Evolutionary conservation across 1,140 invertebrate genomes (phyloP), one percentile per base, ranked within the genome.

Genomic region (Hycleus phaleratus): DNA sequence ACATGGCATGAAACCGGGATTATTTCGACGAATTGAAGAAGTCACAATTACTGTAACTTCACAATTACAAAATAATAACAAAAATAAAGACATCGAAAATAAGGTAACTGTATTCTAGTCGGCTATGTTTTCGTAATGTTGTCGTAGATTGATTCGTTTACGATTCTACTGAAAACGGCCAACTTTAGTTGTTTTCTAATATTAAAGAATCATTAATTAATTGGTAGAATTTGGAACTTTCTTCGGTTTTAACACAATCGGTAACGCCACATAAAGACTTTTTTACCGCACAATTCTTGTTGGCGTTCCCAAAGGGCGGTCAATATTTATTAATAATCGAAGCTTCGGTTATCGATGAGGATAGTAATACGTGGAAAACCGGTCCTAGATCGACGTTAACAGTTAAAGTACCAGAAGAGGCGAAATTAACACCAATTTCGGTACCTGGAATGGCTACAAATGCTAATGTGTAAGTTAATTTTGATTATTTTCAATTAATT

Each of bases 191-290:
- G 12, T 12, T 12, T 1, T 12, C 12, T 12, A 12, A 18, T 18
- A 18, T 1, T 18, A 18, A 18, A 18, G 1, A 18, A 18, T 18
- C 1, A 18, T 18, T 18, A 18, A 18, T 18, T 18, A 18, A 18
- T 18, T 18, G 18, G 18, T 18, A 18, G 70, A 58, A 68, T 52
- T 54, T 66, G 26, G 72, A 73, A 48, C 64, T 67, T 32, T 64
- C 57, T 46, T 68, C 67, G 24, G 58, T 70, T 5, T 53, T 74
- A 39, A 67, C 66, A 18, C 84, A 88, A 72, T 83, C 81, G 0
- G 85, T 87, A 0, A 78, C 79, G 38, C 87, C 87, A n/a, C 86
- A 89, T 71, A 82, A 86, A 53, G 88, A 91, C 62, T 92, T 91
- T 70, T 91, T 92, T 68, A 83, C 85, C 4, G 84, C 85, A 8